A percentile compares a stretch with the other conserved stretches of the same genome.
phyloP scores from a whole-genome alignment of 1,140 invertebrate genomes.

The Drosophila virilis region DNA sequence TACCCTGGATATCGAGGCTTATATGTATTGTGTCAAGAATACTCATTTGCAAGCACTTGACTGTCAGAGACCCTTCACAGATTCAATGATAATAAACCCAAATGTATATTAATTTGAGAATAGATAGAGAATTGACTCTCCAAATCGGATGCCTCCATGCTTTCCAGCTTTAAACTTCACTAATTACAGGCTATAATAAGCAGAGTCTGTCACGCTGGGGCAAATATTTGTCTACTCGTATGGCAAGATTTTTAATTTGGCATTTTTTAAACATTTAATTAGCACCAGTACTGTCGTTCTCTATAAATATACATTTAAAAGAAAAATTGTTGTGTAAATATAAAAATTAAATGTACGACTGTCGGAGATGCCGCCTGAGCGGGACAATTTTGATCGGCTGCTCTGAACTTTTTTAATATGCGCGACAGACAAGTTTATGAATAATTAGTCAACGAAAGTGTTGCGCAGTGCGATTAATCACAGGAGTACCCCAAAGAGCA shows the following conservation, averaged over 20 bases:
- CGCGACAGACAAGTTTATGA: conserved; percentile 69
- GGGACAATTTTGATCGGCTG: conserved; percentile 52
- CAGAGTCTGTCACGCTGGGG: not conserved
- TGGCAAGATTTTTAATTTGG: conserved; percentile 34
- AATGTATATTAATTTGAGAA: no score
- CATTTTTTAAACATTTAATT: conserved; percentile 61
- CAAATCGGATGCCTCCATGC: no score
- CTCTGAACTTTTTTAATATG: conserved; percentile 71
- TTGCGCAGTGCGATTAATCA: conserved; percentile 65
- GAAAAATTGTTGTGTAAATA: not conserved
- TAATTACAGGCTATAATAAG: conserved; percentile 9
- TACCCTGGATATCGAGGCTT: no score
- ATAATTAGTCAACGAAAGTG: conserved; percentile 66
- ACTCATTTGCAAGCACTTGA: no score
- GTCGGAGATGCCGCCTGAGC: conserved; percentile 43
- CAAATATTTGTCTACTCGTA: conserved; percentile 13
- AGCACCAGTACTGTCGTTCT: conserved; percentile 1
- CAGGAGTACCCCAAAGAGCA: conserved; percentile 24
- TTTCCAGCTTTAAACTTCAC: not conserved
- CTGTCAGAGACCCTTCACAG: no score
- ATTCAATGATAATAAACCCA: no score
- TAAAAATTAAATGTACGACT: conserved; percentile 66
- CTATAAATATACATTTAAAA: not conserved
- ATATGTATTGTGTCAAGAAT: no score
- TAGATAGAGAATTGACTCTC: no score